phyloP scores from a whole-genome alignment of 2,888 invertebrate genomes.

The Cryptus viduatorius region DNA sequence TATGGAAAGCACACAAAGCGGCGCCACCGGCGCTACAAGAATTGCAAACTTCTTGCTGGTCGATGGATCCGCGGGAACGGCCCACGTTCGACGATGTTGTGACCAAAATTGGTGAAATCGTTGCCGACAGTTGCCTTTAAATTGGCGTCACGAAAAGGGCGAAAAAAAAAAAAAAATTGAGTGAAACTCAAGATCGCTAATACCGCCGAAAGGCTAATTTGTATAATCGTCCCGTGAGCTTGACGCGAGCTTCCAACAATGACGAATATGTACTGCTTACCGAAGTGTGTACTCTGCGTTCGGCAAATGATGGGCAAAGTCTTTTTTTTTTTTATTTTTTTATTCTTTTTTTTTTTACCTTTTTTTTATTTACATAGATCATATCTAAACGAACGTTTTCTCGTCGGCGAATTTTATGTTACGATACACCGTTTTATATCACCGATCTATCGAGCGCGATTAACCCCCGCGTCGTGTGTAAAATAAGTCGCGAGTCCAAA shows the following conservation, averaged over 20 bases:
- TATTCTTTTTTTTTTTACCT: constrained; percentile 7
- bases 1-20: constrained; percentile 89
- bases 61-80: constrained; percentile 89
- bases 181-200: constrained; percentile 59
- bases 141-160: constrained; percentile 28
- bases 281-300: constrained; percentile 17
- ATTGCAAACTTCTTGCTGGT: constrained; percentile 89
- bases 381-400: constrained; percentile 20
- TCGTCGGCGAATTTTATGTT: constrained; percentile 13
- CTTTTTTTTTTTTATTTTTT: constrained; percentile 4
- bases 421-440: constrained; percentile 6
- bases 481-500: constrained; percentile 49
- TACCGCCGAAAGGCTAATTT: constrained; percentile 57
- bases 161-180: neutral
- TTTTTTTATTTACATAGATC: constrained; percentile 51
- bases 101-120: constrained; percentile 85
- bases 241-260: constrained; percentile 27
- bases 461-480: constrained; percentile 6
- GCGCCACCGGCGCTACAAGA: constrained; percentile 88
- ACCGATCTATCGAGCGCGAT: neutral
- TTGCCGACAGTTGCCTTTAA: constrained; percentile 82
- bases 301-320: neutral
- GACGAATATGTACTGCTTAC: constrained; percentile 12
- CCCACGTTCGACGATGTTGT: constrained; percentile 89
- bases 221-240: constrained; percentile 61